Evolutionary conservation across 2,113 vertebrate genomes (phyloP).

Genomic region (Cacatua alba): DNA sequence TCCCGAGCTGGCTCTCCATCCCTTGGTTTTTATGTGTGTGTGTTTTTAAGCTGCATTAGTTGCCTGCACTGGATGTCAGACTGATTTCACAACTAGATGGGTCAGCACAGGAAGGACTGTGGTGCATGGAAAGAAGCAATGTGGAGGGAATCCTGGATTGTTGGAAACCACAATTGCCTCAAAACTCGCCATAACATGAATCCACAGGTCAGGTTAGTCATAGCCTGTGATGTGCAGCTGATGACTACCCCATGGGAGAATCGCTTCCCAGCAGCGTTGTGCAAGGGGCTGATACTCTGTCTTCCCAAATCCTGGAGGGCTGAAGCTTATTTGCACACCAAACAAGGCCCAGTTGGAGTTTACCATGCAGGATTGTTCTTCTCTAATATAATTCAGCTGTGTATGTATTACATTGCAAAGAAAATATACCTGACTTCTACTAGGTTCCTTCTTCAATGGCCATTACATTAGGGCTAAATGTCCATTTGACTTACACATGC

Average conservation of each 20-base stretch:
- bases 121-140: not conserved
- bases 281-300: not conserved
- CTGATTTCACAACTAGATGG: not conserved
- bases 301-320: not conserved
- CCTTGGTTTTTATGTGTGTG: not conserved
- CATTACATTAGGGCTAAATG: not conserved
- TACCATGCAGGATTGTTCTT: not conserved
- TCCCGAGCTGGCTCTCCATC: not conserved
- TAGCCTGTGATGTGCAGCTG: not conserved
- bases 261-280: not conserved
- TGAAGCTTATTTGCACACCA: slow-evolving; percentile 43
- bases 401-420: slow-evolving; percentile 1
- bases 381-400: slow-evolving; percentile 1
- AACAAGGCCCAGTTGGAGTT: not conserved
- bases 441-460: not conserved
- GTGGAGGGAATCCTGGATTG: not conserved
- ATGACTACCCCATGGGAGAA: not conserved
- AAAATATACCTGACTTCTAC: not conserved
- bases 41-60: not conserved
- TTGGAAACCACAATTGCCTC: not conserved
- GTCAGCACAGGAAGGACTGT: not conserved
- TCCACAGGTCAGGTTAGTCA: not conserved
- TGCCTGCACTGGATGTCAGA: not conserved
- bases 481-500: fast-evolving
- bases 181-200: fast-evolving